Base-by-base conservation (phyloP, 23 tunicate genomes). In the Halocynthia aurantium region DNA sequence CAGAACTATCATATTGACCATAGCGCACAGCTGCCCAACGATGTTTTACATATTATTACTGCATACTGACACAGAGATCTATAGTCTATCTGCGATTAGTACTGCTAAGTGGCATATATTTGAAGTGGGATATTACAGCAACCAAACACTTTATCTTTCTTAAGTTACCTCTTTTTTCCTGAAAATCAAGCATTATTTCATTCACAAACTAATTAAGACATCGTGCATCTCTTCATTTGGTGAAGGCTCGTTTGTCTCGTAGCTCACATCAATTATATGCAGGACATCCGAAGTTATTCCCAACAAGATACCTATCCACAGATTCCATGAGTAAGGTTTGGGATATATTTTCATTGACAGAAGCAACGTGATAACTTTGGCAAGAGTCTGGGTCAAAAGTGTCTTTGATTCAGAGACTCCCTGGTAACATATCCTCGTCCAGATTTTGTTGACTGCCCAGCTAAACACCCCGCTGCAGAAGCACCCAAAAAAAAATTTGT, bases 381-480 rank as follows among this genome's bases (percentile, higher is more conserved):
- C 83, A 63, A 75, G 74, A 49, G 85, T 51, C 53, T 90, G 90
- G 61, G 83, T 58, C 83, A 81, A 60, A 56, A 80, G 80, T 2
- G 80, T 57, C 18, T 61, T 55, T 22, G 90, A 15, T 8, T 74
- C 77, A 11, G 67, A 22, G 54, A 70, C n/a, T 17, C 49, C 67
- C 8, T 66, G 55, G 55, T 52, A 54, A 31, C 50, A 67, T 7
- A 90, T 53, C 53, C 77, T 65, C 49, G 57, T 69, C 86, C 86
- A 90, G 40, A 69, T 54, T 67, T 70, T 73, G 56, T 85, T 85
- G 18, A 85, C 86, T 12, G 87, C 90, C 90, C 90, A 90, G 50
- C 97, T 84, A 5, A 90, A 72, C 0, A 85, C 71, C n/a, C 90
- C 97, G 77, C 97, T 85, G 50, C 77, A 81, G 52, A 90, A 63